These are phyloP conservation scores for Muscicapa striata DNA, from an alignment of 2,797 vertebrate species.

Conservation along the genomic window DNA sequence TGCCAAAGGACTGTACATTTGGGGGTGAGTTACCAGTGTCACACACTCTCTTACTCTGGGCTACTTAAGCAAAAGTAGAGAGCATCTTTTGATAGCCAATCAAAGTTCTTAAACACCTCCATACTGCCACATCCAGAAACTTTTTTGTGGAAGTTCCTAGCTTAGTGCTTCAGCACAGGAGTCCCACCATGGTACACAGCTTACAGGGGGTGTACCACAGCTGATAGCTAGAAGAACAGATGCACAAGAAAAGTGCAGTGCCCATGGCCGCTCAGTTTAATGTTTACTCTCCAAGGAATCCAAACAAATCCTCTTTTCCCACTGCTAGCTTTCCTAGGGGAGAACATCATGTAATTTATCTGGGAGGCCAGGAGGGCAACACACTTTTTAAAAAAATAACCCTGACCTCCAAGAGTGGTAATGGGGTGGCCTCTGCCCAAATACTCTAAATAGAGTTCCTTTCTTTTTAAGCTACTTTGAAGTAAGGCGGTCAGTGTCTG, in stretches of 20 bases:
- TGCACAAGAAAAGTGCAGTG: not conserved
- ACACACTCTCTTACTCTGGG: not conserved
- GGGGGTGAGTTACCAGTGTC: not conserved
- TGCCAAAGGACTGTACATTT: not conserved
- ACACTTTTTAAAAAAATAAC: not conserved
- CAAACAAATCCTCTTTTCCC: conserved; percentile 16
- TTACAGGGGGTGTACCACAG: not conserved
- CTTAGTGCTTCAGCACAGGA: not conserved
- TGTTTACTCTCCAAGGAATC: not conserved
- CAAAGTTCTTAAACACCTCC: not conserved
- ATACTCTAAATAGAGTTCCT: not conserved
- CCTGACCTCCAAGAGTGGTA: not conserved
- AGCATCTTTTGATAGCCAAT: not conserved
- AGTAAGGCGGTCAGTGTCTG: not conserved
- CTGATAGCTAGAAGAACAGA: not conserved
- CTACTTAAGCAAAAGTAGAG: not conserved
- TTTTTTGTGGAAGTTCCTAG: not conserved
- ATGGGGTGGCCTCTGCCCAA: not conserved
- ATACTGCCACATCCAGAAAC: not conserved
- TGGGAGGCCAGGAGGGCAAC: not conserved
- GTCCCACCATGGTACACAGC: not conserved
- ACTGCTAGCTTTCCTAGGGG: not conserved
- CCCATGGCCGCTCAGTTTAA: not conserved
- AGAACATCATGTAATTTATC: not conserved
- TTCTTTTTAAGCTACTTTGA: not conserved